Conservation (phyloP, 2,113 vertebrate species). For the Junco hyemalis region DNA sequence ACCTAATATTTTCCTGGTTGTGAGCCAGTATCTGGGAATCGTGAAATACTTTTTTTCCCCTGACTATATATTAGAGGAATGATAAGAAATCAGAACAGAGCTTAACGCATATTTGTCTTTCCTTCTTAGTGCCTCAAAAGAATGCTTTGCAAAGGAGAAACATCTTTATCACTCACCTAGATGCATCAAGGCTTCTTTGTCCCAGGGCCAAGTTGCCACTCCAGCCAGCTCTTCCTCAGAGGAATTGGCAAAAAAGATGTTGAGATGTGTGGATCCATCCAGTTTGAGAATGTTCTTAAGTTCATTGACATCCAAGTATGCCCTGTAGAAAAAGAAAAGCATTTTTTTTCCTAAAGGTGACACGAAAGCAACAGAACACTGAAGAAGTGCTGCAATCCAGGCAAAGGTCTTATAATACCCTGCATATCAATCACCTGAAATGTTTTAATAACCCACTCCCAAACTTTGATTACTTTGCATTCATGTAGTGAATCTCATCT, state of each 20-base stretch:
- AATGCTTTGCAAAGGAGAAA: constrained; percentile 42
- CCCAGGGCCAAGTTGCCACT: constrained; percentile 98
- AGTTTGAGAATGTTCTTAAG: constrained; percentile 92
- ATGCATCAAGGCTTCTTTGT: constrained; percentile 96
- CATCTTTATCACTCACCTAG: constrained; percentile 81
- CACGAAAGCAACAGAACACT: neutral
- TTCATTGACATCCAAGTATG: constrained; percentile 96
- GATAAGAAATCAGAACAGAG: constrained; percentile 30
- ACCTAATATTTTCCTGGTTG: constrained; percentile 74
- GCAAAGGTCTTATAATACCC: neutral
- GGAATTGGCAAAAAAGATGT: constrained; percentile 98
- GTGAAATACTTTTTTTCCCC: constrained; percentile 66
- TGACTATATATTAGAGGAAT: constrained; percentile 66
- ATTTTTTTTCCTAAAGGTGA: neutral
- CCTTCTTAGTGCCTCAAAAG: constrained; percentile 46
- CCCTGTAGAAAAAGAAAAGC: constrained; percentile 77
- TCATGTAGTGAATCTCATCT: constrained; percentile 3
- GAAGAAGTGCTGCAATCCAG: constrained; percentile 16
- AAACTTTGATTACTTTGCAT: constrained; percentile 44
- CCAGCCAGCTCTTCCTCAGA: constrained; percentile 96
- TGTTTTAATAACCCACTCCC: constrained; percentile 30
- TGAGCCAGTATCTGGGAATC: constrained; percentile 71
- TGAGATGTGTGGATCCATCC: constrained; percentile 95
- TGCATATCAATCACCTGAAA: neutral
- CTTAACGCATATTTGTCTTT: constrained; percentile 36